These are phyloP conservation scores for Dynastes grantii DNA, from an alignment of 2,888 invertebrate genomes.

Conservation along the genomic window DNA sequence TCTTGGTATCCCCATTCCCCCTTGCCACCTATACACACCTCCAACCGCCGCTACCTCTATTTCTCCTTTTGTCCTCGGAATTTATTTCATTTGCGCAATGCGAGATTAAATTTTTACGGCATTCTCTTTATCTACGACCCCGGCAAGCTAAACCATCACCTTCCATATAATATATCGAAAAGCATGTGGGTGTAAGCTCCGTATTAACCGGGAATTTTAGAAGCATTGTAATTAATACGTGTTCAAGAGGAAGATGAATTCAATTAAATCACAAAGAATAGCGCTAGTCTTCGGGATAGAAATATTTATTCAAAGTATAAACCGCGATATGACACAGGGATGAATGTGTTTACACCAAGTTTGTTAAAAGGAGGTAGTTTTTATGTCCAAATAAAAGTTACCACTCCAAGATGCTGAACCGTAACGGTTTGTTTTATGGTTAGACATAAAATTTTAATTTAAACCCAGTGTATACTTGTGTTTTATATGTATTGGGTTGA, in stretches of 20 bases:
- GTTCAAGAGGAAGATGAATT: not conserved
- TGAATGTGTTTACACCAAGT: constrained; percentile 4
- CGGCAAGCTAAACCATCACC: not conserved
- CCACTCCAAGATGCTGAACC: constrained; percentile 15
- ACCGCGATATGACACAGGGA: too few relatives aligned
- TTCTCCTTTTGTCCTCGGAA: constrained; percentile 61
- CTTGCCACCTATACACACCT: not conserved
- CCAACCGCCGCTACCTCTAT: constrained; percentile 51
- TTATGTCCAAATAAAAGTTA: constrained; percentile 17
- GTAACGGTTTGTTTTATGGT: constrained; percentile 40
- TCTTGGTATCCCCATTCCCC: constrained; percentile 23
- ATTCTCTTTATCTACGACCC: constrained; percentile 39
- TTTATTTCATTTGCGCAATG: constrained; percentile 63
- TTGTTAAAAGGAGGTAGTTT: constrained; percentile 8
- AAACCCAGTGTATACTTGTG: constrained; percentile 35
- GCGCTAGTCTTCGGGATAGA: too few relatives aligned
- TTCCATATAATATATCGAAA: not conserved
- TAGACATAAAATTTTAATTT: constrained; percentile 45
- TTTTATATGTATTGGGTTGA: not conserved
- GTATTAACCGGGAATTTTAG: not conserved
- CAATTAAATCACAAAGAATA: not conserved
- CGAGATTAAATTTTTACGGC: constrained; percentile 62
- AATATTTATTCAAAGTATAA: too few relatives aligned
- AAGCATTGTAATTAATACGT: not conserved
- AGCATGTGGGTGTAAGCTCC: not conserved